Evolutionary conservation across 2,113 vertebrate genomes (phyloP).

Genomic region (Eulacestoma nigropectus): DNA sequence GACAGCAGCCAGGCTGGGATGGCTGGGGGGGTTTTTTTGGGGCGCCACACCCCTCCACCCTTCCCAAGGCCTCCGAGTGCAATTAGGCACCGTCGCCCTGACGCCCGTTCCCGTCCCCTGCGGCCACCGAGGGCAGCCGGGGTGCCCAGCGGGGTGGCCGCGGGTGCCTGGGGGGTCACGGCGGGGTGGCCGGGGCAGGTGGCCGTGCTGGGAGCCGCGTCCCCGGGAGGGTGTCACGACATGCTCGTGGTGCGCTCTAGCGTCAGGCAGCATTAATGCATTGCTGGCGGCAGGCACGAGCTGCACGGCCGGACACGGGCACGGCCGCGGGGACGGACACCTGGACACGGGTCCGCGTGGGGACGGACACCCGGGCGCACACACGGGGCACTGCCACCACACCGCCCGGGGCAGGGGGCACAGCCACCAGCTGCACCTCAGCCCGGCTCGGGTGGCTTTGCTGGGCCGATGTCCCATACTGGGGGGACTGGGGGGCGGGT

Average conservation of each 20-base stretch:
- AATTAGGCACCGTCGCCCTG: not conserved
- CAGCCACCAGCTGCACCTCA: not conserved
- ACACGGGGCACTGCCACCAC: not conserved
- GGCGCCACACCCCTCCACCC: not conserved
- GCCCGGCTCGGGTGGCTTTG: not conserved
- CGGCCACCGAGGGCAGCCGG: not conserved
- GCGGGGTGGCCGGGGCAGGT: not conserved
- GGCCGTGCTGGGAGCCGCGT: not conserved
- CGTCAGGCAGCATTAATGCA: slow-evolving; percentile 29
- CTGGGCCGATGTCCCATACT: accelerated
- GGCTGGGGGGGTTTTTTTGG: not conserved
- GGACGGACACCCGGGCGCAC: not conserved
- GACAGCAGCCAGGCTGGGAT: not conserved
- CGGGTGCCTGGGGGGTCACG: not conserved
- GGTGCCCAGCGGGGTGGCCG: not conserved
- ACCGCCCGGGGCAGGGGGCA: not conserved
- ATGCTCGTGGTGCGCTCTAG: slow-evolving; percentile 50
- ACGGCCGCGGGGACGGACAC: not conserved
- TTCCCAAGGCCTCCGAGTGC: not conserved
- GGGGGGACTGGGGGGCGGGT: not conserved
- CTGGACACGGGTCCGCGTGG: not conserved
- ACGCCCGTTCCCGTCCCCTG: slow-evolving; percentile 1
- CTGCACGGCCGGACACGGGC: not conserved
- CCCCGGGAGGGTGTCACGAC: not conserved
- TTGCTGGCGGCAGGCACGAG: not conserved